phyloP scores from a whole-genome alignment of 2,113 vertebrate species.

The Cebus imitator region DNA sequence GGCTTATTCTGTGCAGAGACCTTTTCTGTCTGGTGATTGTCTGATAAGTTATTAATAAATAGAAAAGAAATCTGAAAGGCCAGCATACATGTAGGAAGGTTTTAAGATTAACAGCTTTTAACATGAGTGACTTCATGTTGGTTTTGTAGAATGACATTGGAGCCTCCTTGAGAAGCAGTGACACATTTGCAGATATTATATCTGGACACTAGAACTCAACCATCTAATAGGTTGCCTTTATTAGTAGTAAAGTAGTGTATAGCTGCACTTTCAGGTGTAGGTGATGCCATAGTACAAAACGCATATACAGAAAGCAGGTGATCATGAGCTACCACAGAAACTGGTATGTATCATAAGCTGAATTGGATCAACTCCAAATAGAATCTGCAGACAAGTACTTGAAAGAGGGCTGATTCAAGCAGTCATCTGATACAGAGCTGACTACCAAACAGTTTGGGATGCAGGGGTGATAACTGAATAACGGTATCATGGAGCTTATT shows the following conservation, averaged over 20 bases:
- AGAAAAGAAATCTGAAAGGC: neutral
- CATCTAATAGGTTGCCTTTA: constrained; percentile 6
- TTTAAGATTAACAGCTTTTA: constrained; percentile 33
- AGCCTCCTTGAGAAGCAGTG: neutral
- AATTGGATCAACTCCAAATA: constrained; percentile 27
- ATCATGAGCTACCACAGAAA: neutral
- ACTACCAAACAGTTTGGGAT: neutral
- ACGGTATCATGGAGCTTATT: neutral
- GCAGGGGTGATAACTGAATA: neutral
- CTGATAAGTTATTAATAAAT: constrained; percentile 11
- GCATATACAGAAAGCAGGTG: neutral
- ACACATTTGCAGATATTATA: neutral
- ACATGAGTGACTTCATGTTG: neutral
- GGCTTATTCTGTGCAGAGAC: neutral
- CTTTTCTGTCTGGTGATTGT: neutral
- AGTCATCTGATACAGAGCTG: neutral
- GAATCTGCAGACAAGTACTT: constrained; percentile 33
- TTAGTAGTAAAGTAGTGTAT: neutral
- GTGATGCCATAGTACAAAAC: neutral
- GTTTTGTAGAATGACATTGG: neutral
- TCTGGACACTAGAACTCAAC: neutral
- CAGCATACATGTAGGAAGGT: neutral
- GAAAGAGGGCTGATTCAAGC: neutral
- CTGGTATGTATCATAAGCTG: neutral
- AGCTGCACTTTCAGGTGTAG: neutral